A percentile compares a stretch with the other conserved stretches of the same genome.
phyloP scores from a whole-genome alignment of 2,888 invertebrate species.

The Baronia brevicornis region DNA sequence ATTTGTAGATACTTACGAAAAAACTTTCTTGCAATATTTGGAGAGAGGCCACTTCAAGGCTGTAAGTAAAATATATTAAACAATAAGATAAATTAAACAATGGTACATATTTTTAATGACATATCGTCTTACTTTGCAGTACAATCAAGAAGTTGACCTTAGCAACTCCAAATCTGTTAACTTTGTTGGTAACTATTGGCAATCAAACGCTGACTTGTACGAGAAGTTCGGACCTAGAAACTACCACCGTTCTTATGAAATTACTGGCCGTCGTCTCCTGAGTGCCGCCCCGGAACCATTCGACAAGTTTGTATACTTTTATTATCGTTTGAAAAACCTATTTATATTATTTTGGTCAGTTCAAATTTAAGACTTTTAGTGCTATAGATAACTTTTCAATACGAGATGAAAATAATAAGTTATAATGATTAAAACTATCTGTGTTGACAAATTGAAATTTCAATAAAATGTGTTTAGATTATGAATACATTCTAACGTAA shows the following conservation, averaged over 20 bases:
- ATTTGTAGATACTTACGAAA: slow-evolving; percentile 77
- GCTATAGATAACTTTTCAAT: too few relatives aligned
- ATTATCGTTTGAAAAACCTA: too few relatives aligned
- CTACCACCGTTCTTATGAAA: slow-evolving; percentile 74
- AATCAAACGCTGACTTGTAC: slow-evolving; percentile 70
- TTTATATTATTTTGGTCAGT: not conserved
- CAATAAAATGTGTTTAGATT: too few relatives aligned
- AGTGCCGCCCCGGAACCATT: slow-evolving; percentile 24
- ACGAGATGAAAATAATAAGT: too few relatives aligned
- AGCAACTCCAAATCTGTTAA: slow-evolving; percentile 62
- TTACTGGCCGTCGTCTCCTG: slow-evolving; percentile 66
- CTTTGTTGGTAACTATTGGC: slow-evolving; percentile 58
- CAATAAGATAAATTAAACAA: not conserved
- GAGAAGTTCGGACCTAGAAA: slow-evolving; percentile 39
- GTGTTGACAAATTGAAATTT: too few relatives aligned
- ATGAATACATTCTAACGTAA: too few relatives aligned
- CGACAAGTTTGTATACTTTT: slow-evolving; percentile 22
- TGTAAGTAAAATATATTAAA: slow-evolving; percentile 44
- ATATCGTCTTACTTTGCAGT: slow-evolving; percentile 31
- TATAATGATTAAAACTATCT: too few relatives aligned
- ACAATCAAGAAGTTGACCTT: slow-evolving; percentile 46
- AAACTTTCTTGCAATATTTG: slow-evolving; percentile 63
- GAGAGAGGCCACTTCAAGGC: slow-evolving; percentile 77
- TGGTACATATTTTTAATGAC: not conserved
- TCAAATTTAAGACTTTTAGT: too few relatives aligned